Percentiles rank a stretch among this genome's conserved stretches.
Evolutionary conservation across 1,140 invertebrate genomes (phyloP).

Genomic region (Trichonephila clavipes): DNA sequence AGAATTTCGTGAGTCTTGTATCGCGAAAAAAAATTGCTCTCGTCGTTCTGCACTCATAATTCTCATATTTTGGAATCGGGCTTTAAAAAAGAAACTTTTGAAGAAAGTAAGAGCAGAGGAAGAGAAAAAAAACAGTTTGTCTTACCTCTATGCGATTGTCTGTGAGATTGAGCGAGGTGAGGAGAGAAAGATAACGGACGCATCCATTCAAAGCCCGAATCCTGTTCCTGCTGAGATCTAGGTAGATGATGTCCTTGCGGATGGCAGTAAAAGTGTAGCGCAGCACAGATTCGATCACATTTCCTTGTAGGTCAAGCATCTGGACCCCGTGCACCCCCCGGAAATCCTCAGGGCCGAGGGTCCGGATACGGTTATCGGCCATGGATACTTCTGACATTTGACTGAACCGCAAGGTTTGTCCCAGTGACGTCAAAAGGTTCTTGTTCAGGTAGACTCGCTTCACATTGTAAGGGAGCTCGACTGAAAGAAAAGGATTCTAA

Average conservation of each 20-base stretch:
- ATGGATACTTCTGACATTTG: conserved; percentile 50
- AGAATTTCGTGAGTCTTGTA: too few relatives aligned
- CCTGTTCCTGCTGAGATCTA: conserved; percentile 50
- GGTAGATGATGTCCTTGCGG: conserved; percentile 17
- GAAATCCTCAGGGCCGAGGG: background rate
- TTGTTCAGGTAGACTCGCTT: conserved; percentile 22
- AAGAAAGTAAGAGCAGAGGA: too few relatives aligned
- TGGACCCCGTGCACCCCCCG: conserved; percentile 4
- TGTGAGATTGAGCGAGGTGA: conserved; percentile 55
- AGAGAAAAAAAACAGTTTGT: too few relatives aligned
- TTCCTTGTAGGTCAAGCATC: conserved; percentile 34
- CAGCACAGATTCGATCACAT: background rate
- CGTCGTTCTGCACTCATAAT: too few relatives aligned
- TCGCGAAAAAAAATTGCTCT: too few relatives aligned
- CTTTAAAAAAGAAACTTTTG: too few relatives aligned
- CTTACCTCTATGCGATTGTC: conserved; percentile 44
- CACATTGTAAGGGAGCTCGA: conserved; percentile 39
- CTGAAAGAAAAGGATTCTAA: background rate
- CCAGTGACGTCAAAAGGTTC: conserved; percentile 9
- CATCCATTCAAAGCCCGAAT: conserved; percentile 30
- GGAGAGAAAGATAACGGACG: background rate
- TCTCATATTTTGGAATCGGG: too few relatives aligned
- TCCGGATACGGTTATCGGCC: conserved; percentile 13
- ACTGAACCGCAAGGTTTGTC: conserved; percentile 12
- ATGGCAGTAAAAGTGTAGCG: background rate